These are phyloP conservation scores for Leucania comma DNA, from an alignment of 2,888 invertebrate genomes.

Conservation along the genomic window DNA sequence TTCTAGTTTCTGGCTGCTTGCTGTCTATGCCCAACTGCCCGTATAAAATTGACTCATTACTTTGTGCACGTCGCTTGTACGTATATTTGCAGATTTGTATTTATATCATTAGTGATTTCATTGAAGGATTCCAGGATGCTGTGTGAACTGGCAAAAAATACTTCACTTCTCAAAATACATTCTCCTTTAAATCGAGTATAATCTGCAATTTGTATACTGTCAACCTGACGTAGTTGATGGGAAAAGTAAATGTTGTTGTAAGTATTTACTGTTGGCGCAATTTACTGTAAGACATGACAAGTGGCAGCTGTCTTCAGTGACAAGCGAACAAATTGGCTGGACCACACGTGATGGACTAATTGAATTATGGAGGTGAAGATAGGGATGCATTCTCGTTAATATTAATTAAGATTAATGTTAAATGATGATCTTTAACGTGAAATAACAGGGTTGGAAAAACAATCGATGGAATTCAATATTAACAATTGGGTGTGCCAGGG, in stretches of 20 bases:
- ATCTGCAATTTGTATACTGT: constrained; percentile 9
- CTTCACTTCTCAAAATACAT: neutral
- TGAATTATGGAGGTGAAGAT: constrained; percentile 23
- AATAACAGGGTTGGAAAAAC: neutral
- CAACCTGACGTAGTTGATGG: constrained; percentile 10
- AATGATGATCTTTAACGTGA: neutral
- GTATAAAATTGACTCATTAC: constrained; percentile 37
- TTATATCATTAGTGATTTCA: neutral
- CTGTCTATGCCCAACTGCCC: constrained; percentile 14
- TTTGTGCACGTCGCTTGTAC: neutral
- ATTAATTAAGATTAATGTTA: neutral
- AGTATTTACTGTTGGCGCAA: constrained; percentile 52
- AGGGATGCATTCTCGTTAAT: constrained; percentile 10
- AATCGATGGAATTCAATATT: neutral
- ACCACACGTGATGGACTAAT: constrained; percentile 38
- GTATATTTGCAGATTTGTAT: constrained; percentile 1
- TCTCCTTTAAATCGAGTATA: constrained; percentile 1
- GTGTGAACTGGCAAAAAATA: neutral
- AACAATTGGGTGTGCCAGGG: too few species aligned
- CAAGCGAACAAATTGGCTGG: constrained; percentile 55
- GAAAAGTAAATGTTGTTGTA: constrained; percentile 44
- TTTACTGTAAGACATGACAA: constrained; percentile 67
- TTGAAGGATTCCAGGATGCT: neutral
- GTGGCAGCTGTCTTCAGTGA: constrained; percentile 66
- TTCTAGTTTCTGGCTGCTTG: constrained; percentile 50